Evolutionary conservation across 2,888 invertebrate genomes (phyloP).

Genomic region (Drosophila parthenogenetica): DNA sequence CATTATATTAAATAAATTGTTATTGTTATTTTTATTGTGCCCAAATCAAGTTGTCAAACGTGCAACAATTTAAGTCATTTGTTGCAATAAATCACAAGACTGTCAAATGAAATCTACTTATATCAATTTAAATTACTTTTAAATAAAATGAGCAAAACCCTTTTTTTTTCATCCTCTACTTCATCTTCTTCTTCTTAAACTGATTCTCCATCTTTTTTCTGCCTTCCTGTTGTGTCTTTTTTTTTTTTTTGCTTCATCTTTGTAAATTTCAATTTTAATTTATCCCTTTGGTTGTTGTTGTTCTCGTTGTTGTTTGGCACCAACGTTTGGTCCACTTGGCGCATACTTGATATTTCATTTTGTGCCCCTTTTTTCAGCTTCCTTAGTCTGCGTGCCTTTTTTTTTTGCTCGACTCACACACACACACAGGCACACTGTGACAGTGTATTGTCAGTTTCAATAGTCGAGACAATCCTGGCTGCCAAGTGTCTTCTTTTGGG

Average conservation of each 20-base stretch:
- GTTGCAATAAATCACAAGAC: conserved; percentile 42
- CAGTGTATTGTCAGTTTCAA: conserved; percentile 55
- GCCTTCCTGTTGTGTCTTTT: not conserved
- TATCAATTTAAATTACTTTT: conserved; percentile 53
- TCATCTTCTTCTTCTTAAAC: not conserved
- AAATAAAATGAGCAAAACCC: conserved; percentile 41
- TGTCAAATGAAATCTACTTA: conserved; percentile 51
- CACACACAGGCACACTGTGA: conserved; percentile 7
- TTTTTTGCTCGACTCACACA: conserved; percentile 4
- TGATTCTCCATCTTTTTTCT: not conserved
- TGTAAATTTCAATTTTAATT: conserved; percentile 57
- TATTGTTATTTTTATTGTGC: conserved; percentile 9
- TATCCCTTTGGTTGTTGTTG: conserved; percentile 32
- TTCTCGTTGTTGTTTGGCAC: conserved; percentile 24
- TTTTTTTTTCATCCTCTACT: conserved; percentile 24
- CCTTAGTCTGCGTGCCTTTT: conserved; percentile 29
- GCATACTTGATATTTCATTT: conserved; percentile 64
- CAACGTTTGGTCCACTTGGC: conserved; percentile 52
- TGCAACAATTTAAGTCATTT: conserved; percentile 21
- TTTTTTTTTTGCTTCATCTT: conserved; percentile 13
- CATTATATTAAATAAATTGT: conserved; percentile 5
- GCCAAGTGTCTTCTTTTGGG: conserved; percentile 49
- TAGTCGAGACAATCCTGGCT: conserved; percentile 55
- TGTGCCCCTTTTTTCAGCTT: conserved; percentile 32
- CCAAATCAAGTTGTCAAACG: conserved; percentile 13